Conservation (phyloP, 2,888 invertebrate species). For the Acanthosepion esculentum region DNA sequence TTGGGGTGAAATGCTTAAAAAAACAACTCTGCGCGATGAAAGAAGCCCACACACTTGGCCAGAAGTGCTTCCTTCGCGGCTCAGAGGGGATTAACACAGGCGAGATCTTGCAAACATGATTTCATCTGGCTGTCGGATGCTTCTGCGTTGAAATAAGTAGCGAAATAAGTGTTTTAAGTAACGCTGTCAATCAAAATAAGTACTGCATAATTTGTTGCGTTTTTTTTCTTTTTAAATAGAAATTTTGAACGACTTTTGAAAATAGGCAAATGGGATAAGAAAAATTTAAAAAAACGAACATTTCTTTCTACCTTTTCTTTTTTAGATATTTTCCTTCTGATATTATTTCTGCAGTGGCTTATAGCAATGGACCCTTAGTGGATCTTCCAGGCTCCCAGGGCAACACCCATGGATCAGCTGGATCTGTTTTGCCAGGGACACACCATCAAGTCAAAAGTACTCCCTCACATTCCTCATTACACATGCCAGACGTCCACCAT, state of each 20-base stretch:
- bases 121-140: too few relatives aligned
- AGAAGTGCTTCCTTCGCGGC: too few relatives aligned
- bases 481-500: background rate
- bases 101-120: too few relatives aligned
- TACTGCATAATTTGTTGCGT: too few relatives aligned
- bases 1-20: too few relatives aligned
- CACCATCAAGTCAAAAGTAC: background rate
- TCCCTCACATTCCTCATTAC: background rate
- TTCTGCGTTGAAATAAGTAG: too few relatives aligned
- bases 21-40: too few relatives aligned
- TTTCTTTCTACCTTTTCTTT: background rate
- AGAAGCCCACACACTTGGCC: too few relatives aligned
- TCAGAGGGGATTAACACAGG: too few relatives aligned
- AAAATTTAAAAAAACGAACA: background rate
- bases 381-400: background rate
- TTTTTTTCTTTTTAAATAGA: background rate
- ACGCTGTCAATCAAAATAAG: too few relatives aligned
- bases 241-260: background rate
- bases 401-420: background rate
- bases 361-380: constrained; percentile 1
- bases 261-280: too few relatives aligned
- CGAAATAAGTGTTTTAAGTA: too few relatives aligned
- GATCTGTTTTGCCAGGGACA: background rate
- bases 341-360: background rate
- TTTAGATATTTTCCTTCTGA: constrained; percentile 35